Conservation (phyloP, 2,113 vertebrate genomes). For the Neolamprologus cancellatus region DNA sequence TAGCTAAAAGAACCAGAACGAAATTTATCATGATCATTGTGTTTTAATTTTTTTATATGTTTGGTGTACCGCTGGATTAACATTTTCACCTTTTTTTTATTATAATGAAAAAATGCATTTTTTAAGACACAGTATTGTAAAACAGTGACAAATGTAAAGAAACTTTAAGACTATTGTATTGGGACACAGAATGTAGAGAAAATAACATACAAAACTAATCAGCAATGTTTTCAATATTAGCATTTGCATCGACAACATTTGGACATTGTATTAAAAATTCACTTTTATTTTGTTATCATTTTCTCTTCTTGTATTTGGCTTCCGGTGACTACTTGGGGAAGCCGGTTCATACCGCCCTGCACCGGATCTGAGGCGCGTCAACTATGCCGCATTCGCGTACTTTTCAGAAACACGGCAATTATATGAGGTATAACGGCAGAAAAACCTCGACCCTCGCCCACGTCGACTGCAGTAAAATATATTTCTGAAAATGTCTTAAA, state of each 20-base stretch:
- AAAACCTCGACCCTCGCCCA: not conserved
- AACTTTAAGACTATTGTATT: not conserved
- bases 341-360: conserved; percentile 53
- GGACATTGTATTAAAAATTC: not conserved
- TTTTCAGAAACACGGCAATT: accelerated
- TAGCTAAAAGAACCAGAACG: not conserved
- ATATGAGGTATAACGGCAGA: accelerated
- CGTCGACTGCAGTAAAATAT: not conserved
- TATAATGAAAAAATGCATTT: not conserved
- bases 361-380: conserved; percentile 20
- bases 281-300: not conserved
- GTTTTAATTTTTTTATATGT: accelerated
- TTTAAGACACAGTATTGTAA: not conserved
- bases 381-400: not conserved
- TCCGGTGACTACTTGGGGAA: not conserved
- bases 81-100: not conserved
- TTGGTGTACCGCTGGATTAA: not conserved
- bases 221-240: not conserved
- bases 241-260: not conserved
- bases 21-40: not conserved
- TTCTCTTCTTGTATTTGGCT: accelerated
- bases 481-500: not conserved
- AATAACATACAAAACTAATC: not conserved
- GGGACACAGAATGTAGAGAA: not conserved
- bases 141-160: not conserved